Evolutionary conservation across 2,797 vertebrate species (phyloP), one percentile per base, ranked within the genome.

Genomic region (Crax fasciolata): DNA sequence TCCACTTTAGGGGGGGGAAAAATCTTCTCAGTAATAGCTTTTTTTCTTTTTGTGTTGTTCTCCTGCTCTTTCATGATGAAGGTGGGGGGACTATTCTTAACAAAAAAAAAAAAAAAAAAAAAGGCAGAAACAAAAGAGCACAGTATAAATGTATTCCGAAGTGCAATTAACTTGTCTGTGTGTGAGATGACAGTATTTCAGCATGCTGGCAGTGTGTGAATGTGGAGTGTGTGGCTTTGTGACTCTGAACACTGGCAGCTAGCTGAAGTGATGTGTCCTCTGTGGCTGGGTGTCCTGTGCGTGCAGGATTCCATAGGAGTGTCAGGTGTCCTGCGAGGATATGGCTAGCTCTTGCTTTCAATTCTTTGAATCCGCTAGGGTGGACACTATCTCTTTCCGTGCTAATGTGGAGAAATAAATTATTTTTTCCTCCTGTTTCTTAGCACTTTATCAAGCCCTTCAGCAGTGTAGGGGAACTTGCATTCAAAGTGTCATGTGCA

Each of bases 121-220:
- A n/a, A n/a, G n/a, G 4, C 4, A 24, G 54, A 79, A 92, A 89
- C 25, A 84, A 88, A 68, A 25, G 16, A 71, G 4, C 20, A 10
- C 0, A 0, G 18, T 65, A 38, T 68, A 90, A 87, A 81, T 62
- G 23, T 58, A 13, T 76, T 88, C 43, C 72, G 49, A 91, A 94
- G 78, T 48, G 62, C n/a, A 84, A 32, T 84, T 90, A 78, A 79
- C 51, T 90, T 79, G 54, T 89, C 72, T 79, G 11, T 66, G 51
- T 7, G 0, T 41, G 28, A 62, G 48, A 59, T 77, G 85, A 27
- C 55, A 89, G 38, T 27, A 12, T 54, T 80, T 91, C 41, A 68
- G 0, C 0, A 1, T 71, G 39, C 32, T 91, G 71, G 6, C 51
- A 67, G 3, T 44, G 35, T 66, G 48, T 82, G 62, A 8, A 70